phyloP scores from a whole-genome alignment of 2,113 vertebrate genomes.

The Thomomys bottae region DNA sequence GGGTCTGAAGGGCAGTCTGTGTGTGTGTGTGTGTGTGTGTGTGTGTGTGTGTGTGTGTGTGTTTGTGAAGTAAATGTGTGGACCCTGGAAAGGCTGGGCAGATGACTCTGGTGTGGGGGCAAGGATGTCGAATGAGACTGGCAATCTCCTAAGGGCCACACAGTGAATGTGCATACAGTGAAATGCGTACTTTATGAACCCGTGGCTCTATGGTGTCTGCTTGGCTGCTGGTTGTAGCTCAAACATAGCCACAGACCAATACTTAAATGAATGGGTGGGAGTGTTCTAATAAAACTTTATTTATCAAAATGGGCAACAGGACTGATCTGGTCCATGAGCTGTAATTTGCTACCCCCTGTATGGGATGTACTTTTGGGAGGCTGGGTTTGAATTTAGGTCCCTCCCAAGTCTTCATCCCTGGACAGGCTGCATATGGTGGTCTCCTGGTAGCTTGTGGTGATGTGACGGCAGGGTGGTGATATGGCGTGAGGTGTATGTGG shows the following conservation, averaged over 20 bases:
- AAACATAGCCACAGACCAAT: accelerated
- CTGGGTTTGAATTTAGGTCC: neutral
- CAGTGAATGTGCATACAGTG: accelerated
- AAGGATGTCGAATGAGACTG: neutral
- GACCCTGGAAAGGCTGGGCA: neutral
- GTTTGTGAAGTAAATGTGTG: neutral
- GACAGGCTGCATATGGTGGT: neutral
- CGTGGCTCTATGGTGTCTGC: accelerated
- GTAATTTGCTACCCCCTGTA: accelerated
- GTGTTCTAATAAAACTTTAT: neutral
- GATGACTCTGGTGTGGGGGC: too few species aligned
- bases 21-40: too few species aligned
- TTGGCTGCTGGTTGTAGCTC: neutral
- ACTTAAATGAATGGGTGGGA: accelerated
- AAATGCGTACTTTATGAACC: neutral
- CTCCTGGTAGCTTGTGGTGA: neutral
- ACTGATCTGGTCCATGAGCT: neutral
- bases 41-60: too few species aligned
- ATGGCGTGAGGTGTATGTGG: neutral
- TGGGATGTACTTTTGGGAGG: neutral
- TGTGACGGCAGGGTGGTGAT: neutral
- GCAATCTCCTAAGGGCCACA: neutral
- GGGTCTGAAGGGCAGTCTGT: neutral
- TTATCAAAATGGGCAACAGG: too few species aligned
- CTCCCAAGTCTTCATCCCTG: neutral